Base-by-base conservation (phyloP, 2,797 vertebrate genomes). In the Picus viridis region DNA sequence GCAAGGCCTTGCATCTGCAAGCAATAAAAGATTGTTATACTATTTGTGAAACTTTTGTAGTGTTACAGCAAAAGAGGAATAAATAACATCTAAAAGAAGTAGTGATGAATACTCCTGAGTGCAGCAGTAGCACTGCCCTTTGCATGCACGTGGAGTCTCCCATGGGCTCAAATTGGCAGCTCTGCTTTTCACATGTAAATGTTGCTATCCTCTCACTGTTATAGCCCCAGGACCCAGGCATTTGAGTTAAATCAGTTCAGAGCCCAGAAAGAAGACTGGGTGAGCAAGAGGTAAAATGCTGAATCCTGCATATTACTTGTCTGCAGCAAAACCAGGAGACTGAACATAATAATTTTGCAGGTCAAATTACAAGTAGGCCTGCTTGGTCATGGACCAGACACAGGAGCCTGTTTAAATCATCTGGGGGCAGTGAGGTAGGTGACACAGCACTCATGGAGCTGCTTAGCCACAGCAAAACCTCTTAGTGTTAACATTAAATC, bases 401-500 rank as follows among this genome's bases (percentile, higher is more conserved):
- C n/a, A 57, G 9, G 0, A 84, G 7, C 11, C n/a, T 71, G 32
- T 79, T 74, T 90, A 90, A 94, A 80, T 91, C 69, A 92, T 59
- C 47, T 81, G 15, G 12, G 83, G 18, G 65, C 34, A 80, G 65
- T 77, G 69, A 92, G 69, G 72, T 76, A 71, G 78, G 75, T 74
- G 81, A 80, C 75, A 86, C 4, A 68, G 27, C 53, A 72, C 58
- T 91, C 72, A 72, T 26, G 20, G 54, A 53, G 41, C 69, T 86
- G 68, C 75, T 91, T 91, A 86, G 64, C 41, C 74, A 84, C 78
- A 82, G 22, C 36, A 80, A 77, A 92, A 27, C n/a, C n/a, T 68
- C 62, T 80, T 43, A 56, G 10, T 59, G 34, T 74, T 88, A 86
- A 65, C 65, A 69, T 80, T 89, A 90, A 92, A 85, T 92, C 65